Conservation (phyloP, 2,888 invertebrate species). For the Brachylomia viminalis region DNA sequence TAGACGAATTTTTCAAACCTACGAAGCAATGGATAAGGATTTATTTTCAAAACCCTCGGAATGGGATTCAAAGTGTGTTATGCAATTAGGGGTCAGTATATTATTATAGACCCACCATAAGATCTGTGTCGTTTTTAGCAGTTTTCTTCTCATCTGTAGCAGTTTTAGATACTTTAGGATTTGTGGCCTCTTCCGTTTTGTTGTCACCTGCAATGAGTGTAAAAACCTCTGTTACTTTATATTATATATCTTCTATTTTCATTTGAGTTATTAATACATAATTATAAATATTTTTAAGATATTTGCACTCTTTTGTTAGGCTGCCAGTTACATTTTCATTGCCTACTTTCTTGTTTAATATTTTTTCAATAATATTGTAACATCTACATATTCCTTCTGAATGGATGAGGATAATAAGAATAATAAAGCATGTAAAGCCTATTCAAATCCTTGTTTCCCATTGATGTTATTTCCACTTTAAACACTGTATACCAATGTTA, state of each 20-base stretch:
- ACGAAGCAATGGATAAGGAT: too few relatives aligned
- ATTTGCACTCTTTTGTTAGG: background rate
- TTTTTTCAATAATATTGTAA: background rate
- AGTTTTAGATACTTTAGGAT: conserved; percentile 86
- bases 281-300: background rate
- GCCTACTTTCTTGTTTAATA: background rate
- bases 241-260: background rate
- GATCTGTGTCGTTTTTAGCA: conserved; percentile 92
- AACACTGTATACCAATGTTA: too few relatives aligned
- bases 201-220: conserved; percentile 75
- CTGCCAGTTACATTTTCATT: background rate
- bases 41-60: too few relatives aligned
- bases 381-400: background rate
- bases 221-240: background rate
- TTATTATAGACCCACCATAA: conserved; percentile 90
- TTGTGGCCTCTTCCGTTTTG: conserved; percentile 78
- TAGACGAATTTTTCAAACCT: too few relatives aligned
- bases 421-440: too few relatives aligned
- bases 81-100: too few relatives aligned
- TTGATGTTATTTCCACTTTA: too few relatives aligned
- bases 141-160: conserved; percentile 90
- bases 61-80: too few relatives aligned
- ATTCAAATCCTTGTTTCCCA: too few relatives aligned
- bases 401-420: too few relatives aligned
- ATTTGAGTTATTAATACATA: background rate